Evolutionary conservation across 1,140 invertebrate species (phyloP), one percentile per base, ranked within the genome.

Genomic region (Glossosoma conforme): DNA sequence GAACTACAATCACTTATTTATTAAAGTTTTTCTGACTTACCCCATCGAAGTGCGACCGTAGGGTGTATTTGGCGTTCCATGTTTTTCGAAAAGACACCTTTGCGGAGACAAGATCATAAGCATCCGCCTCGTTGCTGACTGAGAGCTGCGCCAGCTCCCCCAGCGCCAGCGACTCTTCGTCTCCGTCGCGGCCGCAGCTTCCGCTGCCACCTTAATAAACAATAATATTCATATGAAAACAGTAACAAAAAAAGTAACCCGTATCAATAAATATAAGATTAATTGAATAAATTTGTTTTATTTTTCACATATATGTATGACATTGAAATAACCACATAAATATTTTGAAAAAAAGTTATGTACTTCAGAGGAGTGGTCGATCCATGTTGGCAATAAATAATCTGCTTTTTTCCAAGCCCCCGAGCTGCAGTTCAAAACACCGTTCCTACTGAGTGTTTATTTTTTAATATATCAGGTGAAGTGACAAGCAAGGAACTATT

Each of bases 41-140:
- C 64, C 91, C 90, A 73, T 99, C 97, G 69, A 98, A 98, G 77
- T 99, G 97, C 65, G 92, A 95, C 61, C 95, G 80, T 62, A 98
- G 75, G 35, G 93, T 97, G 65, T 97, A 98, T 74, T 98, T 97
- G 58, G 93, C 92, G 75, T 91, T 97, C 95, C 95, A 98, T 28
- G 92, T 96, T 79, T 97, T 98, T 63, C 93, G 83, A 77, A 91
- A 94, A 47, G 87, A 87, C 65, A 97, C 93, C 76, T 95, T 96
- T 61, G 85, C 86, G 55, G 65, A 63, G 46, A 88, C 79, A 66
- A 93, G 87, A 78, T 97, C 93, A 69, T 95, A 96, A 47, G 85
- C 83, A 67, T 97, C 94, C 14, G 91, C 89, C 72, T 98, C 94
- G 79, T 97, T 97, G 72, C 89, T 95, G 54, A 97, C 92, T 40